Evolutionary conservation across 1,140 invertebrate species (phyloP), one percentile per base, ranked within the genome.

Genomic region (Lepeophtheirus salmonis): DNA sequence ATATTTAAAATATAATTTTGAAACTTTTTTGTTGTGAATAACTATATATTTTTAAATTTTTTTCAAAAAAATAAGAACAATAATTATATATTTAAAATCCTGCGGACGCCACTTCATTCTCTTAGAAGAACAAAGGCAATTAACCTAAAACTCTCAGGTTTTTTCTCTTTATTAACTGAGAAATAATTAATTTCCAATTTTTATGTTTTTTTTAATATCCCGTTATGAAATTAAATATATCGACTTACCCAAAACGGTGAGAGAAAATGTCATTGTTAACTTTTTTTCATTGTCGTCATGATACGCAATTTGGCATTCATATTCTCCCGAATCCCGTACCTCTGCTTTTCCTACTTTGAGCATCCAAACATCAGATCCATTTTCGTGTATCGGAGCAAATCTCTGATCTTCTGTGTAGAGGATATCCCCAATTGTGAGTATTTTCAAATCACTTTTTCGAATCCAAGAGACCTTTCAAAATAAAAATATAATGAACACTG

Each of bases 391-490:
- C 4, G 60, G 52, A n/a, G 52, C 24, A 49, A 61, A 61, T 21
- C 60, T 10, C 26, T 61, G 41, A 25, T 61, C 60, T 17, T 56
- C 24, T 2, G 60, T 61, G 55, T 61, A 61, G 22, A 48, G 16
- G 17, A 61, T 48, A 21, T 54, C n/a, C 13, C 58, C 60, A 20
- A 61, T 62, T 20, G 60, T 61, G 12, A 61, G 51, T 1, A 61
- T 58, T 48, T 60, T 61, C 55, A 61, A 62, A 49, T 61, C 60
- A 30, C 60, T 56, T 21, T 20, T 52, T 3, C 60, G 60, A 25
- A 61, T 62, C 60, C 60, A 61, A 20, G 60, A 61, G 16, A 61
- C 60, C 60, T 61, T 6, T n/a, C n/a, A 17, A 61, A 61, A 26
- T 21, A 25, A 57, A 41, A 14, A 24, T 41, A 41, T 41, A n/a